Conservation (phyloP, 64 coral and sea anemone genomes). For the Pocillopora verrucosa region DNA sequence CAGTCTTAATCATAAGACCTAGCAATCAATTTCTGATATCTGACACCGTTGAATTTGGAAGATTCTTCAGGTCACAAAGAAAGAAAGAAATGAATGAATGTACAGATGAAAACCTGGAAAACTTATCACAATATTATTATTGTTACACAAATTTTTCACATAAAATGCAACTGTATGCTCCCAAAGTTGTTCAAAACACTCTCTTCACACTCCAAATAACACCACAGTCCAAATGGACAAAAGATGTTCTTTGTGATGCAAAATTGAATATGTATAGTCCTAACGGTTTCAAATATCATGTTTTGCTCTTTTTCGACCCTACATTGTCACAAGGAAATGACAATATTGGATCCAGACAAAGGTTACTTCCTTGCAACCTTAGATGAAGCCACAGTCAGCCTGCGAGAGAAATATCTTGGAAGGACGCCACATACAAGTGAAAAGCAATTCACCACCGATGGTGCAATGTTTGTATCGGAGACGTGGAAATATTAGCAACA, state of each 20-base stretch:
- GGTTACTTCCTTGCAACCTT: neutral
- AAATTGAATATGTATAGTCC: neutral
- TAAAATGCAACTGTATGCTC: neutral
- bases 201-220: neutral
- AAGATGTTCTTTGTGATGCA: neutral
- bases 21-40: too few relatives aligned
- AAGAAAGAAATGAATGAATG: neutral
- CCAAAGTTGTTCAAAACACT: neutral
- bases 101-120: conserved; percentile 3
- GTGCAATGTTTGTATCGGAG: too few relatives aligned
- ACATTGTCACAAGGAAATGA: neutral
- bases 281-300: conserved; percentile 3
- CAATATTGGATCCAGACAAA: neutral
- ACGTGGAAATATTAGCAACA: too few relatives aligned
- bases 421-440: too few relatives aligned
- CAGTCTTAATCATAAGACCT: too few relatives aligned
- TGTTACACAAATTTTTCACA: neutral
- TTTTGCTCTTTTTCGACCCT: neutral
- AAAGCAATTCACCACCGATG: too few relatives aligned
- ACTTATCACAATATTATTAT: neutral
- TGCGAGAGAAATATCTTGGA: too few relatives aligned
- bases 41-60: too few relatives aligned
- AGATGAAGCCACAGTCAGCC: too few relatives aligned
- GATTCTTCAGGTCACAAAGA: too few relatives aligned
- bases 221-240: neutral